Evolutionary conservation across 2,888 invertebrate genomes (phyloP), one percentile per base, ranked within the genome.

Genomic region (Steromphala cineraria): DNA sequence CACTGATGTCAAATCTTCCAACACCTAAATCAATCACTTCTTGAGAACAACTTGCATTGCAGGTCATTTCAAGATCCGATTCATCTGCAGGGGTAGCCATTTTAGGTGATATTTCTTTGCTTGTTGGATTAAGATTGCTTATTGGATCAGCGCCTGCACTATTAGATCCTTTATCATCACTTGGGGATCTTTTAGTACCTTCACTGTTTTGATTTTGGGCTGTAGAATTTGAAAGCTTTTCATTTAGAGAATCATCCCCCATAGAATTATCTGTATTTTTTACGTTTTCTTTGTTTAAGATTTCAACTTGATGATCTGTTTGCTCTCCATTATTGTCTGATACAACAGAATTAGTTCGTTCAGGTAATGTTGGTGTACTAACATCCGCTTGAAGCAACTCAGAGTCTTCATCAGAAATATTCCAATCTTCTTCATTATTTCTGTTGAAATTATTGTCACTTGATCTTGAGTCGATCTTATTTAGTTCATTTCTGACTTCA

Each of bases 1-100:
- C 67, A 52, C 62, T 75, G 46, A 67, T 46, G 28, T 52, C 53
- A 67, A 77, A 77, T n/a, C 28, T 55, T 17, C 77, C 77, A 40
- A 77, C 56, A 19, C 40, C 56, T 17, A 77, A 19, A 0, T 24
- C 8, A 10, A 46, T 46, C 46, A 75, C 28, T 0, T 52, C 53
- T 19, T 75, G 46, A 13, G 46, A 46, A 13, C 46, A 46, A 13
- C 46, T 46, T 46, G 46, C 1, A 10, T 67, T 4, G 15, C 40
- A 67, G 8, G 21, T 40, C 46, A 28, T 21, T 28, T 53, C 40
- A n/a, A 67, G 21, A 52, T 19, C 7, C 46, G 52, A 62, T n/a
- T 67, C 13, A n/a, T 67, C 46, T 67, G 46, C n/a, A 31, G 52
- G 46, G 71, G n/a, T 19, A 28, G 31, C 15, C 28, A 36, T 62